phyloP scores from a whole-genome alignment of 2,113 vertebrate genomes.

The chimpanzee (Pan troglodytes) region NHGRI_mPanTro3-v2.1_pri NC_072412.2:115219501-115220000 shows the following conservation, averaged over 20 bases:
- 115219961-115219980: not conserved
- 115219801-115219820: not conserved
- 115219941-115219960: not conserved
- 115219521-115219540: accelerated
- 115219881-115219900: not conserved
- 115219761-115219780: not conserved
- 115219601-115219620: not conserved
- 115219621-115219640: not conserved
- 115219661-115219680: not conserved
- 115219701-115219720: not conserved
- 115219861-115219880: not conserved
- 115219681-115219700: not conserved
- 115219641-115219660: not conserved
- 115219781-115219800: no score
- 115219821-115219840: accelerated
- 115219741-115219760: no score
- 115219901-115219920: not conserved
- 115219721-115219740: not conserved
- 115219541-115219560: not conserved
- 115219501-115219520: not conserved
- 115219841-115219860: not conserved
- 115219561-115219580: not conserved
- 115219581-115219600: not conserved
- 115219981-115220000: not conserved
- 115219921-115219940: not conserved